phyloP scores from a whole-genome alignment of 2,113 vertebrate genomes.

The Platichthys flesus region DNA sequence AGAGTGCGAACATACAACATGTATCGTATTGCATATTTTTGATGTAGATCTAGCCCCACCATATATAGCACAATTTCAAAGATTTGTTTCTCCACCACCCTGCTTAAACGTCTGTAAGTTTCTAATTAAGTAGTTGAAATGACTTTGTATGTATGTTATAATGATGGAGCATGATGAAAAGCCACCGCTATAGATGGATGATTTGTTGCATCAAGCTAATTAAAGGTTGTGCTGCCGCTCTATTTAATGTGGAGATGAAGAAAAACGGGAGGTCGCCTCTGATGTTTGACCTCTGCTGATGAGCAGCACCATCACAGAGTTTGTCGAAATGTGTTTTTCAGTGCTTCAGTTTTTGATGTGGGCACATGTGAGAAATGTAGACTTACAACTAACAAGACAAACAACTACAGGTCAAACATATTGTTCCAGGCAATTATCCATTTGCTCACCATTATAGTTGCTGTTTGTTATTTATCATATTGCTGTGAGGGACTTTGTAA shows the following conservation, averaged over 20 bases:
- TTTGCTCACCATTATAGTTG: neutral
- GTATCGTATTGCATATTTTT: conserved; percentile 13
- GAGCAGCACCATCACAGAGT: neutral
- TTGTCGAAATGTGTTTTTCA: neutral
- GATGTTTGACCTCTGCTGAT: conserved; percentile 37
- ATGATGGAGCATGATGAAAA: conserved; percentile 32
- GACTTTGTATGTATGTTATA: conserved; percentile 4
- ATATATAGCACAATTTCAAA: conserved; percentile 9
- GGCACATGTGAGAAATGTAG: too few species aligned
- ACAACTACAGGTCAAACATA: neutral
- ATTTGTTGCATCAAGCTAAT: conserved; percentile 30
- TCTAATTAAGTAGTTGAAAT: neutral
- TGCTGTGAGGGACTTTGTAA: neutral
- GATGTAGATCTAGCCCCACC: conserved; percentile 14
- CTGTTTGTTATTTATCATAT: neutral
- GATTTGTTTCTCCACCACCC: conserved; percentile 30
- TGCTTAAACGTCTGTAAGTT: conserved; percentile 16
- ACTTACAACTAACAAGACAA: neutral
- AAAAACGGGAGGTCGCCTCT: neutral
- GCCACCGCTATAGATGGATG: conserved; percentile 26
- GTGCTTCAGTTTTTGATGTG: neutral
- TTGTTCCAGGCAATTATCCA: neutral
- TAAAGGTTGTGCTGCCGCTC: neutral
- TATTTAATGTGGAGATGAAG: conserved; percentile 25
- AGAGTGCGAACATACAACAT: conserved; percentile 9